Percentiles rank a stretch among this genome's conserved stretches.
Evolutionary conservation across 1,140 invertebrate species (phyloP).

Genomic region (Plectrocnemia conspersa): DNA sequence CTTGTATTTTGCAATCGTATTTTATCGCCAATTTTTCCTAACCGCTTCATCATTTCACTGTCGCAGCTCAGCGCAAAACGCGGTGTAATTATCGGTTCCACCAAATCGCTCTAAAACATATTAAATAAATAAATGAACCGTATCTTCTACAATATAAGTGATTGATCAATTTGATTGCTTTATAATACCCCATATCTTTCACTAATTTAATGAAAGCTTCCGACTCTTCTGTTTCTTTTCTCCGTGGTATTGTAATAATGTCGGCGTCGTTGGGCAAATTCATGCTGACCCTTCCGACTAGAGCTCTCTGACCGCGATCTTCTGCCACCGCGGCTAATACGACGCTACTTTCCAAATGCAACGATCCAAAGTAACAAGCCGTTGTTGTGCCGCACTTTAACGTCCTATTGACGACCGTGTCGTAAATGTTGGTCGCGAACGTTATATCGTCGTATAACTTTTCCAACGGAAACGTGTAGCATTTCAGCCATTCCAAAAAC

Average conservation of each 20-base stretch:
- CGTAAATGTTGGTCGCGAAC: constrained; percentile 70
- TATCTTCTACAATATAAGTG: neutral
- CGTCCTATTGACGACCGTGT: constrained; percentile 68
- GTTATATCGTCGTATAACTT: constrained; percentile 62
- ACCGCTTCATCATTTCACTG: constrained; percentile 60
- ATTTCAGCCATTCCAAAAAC: constrained; percentile 77
- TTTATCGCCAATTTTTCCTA: constrained; percentile 67
- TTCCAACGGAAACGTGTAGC: constrained; percentile 85
- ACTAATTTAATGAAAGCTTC: constrained; percentile 63
- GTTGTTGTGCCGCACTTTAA: constrained; percentile 78
- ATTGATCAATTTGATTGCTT: neutral
- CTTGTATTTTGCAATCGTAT: constrained; percentile 72
- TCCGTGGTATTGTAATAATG: constrained; percentile 55
- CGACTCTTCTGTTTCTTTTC: constrained; percentile 55
- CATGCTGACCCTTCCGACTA: constrained; percentile 90
- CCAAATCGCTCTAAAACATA: constrained; percentile 60
- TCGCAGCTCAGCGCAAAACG: constrained; percentile 81
- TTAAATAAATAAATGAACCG: neutral
- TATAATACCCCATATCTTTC: constrained; percentile 37
- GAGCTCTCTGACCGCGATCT: constrained; percentile 70
- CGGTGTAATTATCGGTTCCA: constrained; percentile 80
- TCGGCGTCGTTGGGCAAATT: constrained; percentile 53
- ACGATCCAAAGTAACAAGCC: constrained; percentile 81
- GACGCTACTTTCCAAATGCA: constrained; percentile 67
- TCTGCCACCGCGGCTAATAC: constrained; percentile 63